phyloP scores from a whole-genome alignment of 1,140 invertebrate genomes.

The Neuroterus valhalla region DNA sequence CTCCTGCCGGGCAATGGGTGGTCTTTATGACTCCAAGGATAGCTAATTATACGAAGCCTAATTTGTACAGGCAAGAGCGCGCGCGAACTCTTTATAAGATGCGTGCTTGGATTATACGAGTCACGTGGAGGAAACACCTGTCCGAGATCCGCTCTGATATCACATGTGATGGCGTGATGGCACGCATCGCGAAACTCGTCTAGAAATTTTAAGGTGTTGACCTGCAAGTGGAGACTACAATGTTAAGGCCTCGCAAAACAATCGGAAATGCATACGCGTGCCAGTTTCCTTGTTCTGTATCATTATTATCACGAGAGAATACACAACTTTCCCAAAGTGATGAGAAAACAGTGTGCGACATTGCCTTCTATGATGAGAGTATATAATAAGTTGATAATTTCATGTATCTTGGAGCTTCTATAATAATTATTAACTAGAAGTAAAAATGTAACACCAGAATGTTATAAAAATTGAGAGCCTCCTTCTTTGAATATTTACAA shows the following conservation, averaged over 20 bases:
- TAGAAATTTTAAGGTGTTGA: conserved; percentile 14
- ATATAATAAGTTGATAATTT: too few relatives aligned
- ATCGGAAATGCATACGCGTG: conserved; percentile 25
- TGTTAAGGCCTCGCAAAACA: background rate
- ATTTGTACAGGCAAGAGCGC: conserved; percentile 36
- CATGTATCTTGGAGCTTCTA: too few relatives aligned
- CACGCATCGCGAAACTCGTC: conserved; percentile 42
- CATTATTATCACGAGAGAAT: background rate
- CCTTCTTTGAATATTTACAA: too few relatives aligned
- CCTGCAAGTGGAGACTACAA: background rate
- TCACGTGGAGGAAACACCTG: conserved; percentile 53
- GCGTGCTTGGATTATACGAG: conserved; percentile 48
- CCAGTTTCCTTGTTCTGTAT: background rate
- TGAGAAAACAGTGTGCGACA: too few relatives aligned
- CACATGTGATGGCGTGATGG: conserved; percentile 37
- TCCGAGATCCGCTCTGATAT: conserved; percentile 49
- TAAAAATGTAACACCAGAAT: too few relatives aligned
- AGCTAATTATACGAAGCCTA: conserved; percentile 52
- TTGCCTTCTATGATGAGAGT: too few relatives aligned
- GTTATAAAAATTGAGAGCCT: too few relatives aligned
- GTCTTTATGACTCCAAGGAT: conserved; percentile 51
- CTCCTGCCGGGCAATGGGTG: conserved; percentile 47
- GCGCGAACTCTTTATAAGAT: conserved; percentile 42
- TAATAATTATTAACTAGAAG: too few relatives aligned
- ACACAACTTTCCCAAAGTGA: too few relatives aligned